Base-by-base conservation (phyloP, 1,140 invertebrate genomes). In the Rhizoglyphus robini region DNA sequence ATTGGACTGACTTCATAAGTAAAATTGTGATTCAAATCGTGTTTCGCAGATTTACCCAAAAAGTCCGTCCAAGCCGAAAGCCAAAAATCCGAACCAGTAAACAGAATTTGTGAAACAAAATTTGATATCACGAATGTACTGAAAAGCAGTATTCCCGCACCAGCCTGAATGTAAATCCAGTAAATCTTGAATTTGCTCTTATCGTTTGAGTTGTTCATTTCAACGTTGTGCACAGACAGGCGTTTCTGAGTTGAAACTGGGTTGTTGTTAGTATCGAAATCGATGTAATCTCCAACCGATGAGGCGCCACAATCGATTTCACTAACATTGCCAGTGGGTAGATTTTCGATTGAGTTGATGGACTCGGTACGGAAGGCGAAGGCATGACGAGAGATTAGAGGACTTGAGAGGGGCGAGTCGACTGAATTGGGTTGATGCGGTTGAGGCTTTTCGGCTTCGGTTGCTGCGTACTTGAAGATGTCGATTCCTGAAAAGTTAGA, bases 71-170 rank as follows among this genome's bases (percentile, higher is more conserved):
- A 72, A 15, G 48, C 49, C 4, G 69, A 65, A 2, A 73, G 65
- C 70, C 69, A 72, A 66, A 65, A 72, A 57, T 72, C 71, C 13
- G 63, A 65, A 2, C 69, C 71, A 31, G 71, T 72, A 46, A 71
- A 72, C 5, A 72, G 25, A 18, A 58, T 48, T 69, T 72, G 71
- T 13, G 71, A 67, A 0, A 51, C 47, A 36, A 72, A 46, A 32
- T 69, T 70, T 1, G 69, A 64, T 3, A 70, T 20, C 1, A 70
- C 31, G 38, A 72, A 51, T 3, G 67, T 0, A 13, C 60, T 20
- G 15, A 69, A 29, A 5, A 67, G 23, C 5, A 71, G 29, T 1
- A n/a, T 29, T 29, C 68, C 68, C 30, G 71, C 58, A 23, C 69
- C 68, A 18, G 71, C 51, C 27, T 64, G 69, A 8, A 70, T 32